These are phyloP conservation scores for Saguinus midas DNA, from an alignment of 2,113 vertebrate genomes.

Conservation along the genomic window DNA sequence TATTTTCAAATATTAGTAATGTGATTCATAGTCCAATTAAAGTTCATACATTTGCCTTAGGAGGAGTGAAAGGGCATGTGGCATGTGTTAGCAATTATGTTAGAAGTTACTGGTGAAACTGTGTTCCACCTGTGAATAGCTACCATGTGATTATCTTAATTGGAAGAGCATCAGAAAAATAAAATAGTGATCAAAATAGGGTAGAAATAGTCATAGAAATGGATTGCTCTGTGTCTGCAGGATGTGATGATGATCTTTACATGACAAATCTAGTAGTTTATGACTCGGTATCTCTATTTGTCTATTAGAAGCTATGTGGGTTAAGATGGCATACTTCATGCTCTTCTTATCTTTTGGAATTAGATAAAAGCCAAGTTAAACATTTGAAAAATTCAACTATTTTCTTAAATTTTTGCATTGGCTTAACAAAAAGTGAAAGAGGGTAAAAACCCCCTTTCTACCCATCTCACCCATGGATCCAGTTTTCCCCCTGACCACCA, in stretches of 20 bases:
- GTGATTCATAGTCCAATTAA: neutral
- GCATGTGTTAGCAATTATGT: neutral
- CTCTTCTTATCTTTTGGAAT: neutral
- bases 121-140: neutral
- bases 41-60: neutral
- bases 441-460: neutral
- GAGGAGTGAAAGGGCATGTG: neutral
- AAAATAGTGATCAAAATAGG: neutral
- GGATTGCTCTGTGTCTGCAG: neutral
- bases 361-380: neutral
- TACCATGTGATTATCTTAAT: neutral
- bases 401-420: neutral
- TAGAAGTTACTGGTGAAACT: neutral
- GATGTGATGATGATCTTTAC: neutral
- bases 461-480: neutral
- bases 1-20: neutral
- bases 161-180: neutral
- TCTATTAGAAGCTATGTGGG: neutral
- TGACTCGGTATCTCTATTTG: neutral
- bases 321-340: neutral
- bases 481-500: neutral
- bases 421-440: neutral
- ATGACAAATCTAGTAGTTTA: neutral
- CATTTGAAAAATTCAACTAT: neutral
- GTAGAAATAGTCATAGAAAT: neutral